Conservation (phyloP, 1,140 invertebrate genomes). For the Leptinotarsa undecemlineata region DNA sequence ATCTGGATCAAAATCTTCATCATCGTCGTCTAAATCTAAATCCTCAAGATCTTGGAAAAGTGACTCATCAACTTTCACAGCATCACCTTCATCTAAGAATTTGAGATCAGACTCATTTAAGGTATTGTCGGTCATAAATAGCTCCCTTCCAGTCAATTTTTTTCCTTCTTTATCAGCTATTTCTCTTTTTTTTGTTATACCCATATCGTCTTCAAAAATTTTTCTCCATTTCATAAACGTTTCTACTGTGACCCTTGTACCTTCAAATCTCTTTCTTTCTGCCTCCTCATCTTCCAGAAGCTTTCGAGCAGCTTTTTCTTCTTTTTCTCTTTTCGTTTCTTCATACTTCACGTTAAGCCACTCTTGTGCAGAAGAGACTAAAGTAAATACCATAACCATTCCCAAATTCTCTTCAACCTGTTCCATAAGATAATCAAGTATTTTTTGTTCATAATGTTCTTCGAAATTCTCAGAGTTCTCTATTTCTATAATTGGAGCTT, state of each 20-base stretch:
- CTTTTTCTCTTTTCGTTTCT: conserved; percentile 69
- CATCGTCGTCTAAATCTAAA: conserved; percentile 80
- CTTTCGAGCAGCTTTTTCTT: conserved; percentile 71
- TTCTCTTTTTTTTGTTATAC: conserved; percentile 74
- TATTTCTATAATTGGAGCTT: conserved; percentile 78
- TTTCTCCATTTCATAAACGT: conserved; percentile 95
- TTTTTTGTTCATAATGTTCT: conserved; percentile 67
- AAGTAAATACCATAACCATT: conserved; percentile 96
- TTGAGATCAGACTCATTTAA: conserved; percentile 94
- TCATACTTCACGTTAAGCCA: conserved; percentile 88
- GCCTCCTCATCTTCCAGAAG: conserved; percentile 81
- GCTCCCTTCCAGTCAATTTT: conserved; percentile 82
- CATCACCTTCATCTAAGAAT: conserved; percentile 89
- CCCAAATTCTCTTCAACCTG: conserved; percentile 83
- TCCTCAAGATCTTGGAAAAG: conserved; percentile 92
- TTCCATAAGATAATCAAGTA: conserved; percentile 70
- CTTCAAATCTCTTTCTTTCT: conserved; percentile 90
- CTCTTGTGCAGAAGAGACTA: conserved; percentile 91
- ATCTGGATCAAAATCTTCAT: conserved; percentile 60
- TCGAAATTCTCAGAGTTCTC: conserved; percentile 79
- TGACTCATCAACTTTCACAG: conserved; percentile 91
- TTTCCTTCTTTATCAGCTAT: conserved; percentile 71
- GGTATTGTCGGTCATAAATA: conserved; percentile 90
- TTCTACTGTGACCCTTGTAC: conserved; percentile 92
- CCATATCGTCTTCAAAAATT: conserved; percentile 89